Percentiles rank a stretch among this genome's conserved stretches.
These are phyloP conservation scores for Patiria pectinifera DNA, from an alignment of 53 echinoderm and acorn worm species.

Conservation along the genomic window DNA sequence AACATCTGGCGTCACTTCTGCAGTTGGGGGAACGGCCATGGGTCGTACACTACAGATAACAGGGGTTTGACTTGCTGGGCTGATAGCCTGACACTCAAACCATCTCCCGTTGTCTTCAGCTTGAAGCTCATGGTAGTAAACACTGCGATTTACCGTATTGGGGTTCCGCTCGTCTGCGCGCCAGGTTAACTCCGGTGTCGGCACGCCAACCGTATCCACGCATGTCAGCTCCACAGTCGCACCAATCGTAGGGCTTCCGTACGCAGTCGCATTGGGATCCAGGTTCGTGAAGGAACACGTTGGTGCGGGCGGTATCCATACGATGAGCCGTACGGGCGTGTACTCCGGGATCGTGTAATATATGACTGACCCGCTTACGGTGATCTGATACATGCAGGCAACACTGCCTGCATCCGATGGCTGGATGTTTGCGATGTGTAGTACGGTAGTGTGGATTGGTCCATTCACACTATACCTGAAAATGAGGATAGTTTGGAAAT, in stretches of 20 bases:
- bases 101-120: constrained; percentile 48
- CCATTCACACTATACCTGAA: constrained; percentile 40
- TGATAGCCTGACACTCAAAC: constrained; percentile 22
- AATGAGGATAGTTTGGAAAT: neutral
- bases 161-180: neutral
- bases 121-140: neutral
- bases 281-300: constrained; percentile 20
- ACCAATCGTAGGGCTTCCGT: neutral
- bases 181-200: constrained; percentile 32
- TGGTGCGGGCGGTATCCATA: constrained; percentile 33
- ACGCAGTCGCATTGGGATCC: neutral
- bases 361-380: constrained; percentile 19
- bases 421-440: constrained; percentile 38
- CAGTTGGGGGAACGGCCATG: constrained; percentile 27
- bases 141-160: neutral
- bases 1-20: neutral
- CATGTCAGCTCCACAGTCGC: constrained; percentile 22
- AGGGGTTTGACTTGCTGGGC: neutral
- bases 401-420: constrained; percentile 24
- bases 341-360: constrained; percentile 22
- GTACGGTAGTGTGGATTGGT: constrained; percentile 30
- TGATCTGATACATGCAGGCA: constrained; percentile 30
- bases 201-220: constrained; percentile 24
- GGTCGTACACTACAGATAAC: constrained; percentile 16
- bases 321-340: constrained; percentile 5